A percentile compares a stretch with the other conserved stretches of the same genome.
phyloP scores from a whole-genome alignment of 2,888 invertebrate genomes.

The Galeopsomyia nigrocyanea region DNA sequence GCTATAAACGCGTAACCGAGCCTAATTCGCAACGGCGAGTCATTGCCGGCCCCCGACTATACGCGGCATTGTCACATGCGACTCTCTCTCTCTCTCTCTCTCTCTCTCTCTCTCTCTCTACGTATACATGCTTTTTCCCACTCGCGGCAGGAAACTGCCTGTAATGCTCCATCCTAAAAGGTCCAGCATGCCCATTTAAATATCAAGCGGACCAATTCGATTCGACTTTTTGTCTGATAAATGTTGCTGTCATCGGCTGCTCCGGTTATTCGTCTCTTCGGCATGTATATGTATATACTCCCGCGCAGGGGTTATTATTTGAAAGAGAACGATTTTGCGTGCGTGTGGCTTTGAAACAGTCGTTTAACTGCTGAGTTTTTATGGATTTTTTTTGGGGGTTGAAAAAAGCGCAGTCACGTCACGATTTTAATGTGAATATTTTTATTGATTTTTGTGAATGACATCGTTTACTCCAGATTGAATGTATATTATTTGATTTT shows the following conservation, averaged over 20 bases:
- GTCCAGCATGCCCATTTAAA: constrained; percentile 45
- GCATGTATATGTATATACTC: neutral
- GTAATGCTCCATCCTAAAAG: constrained; percentile 60
- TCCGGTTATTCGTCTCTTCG: neutral
- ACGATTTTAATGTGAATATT: too few relatives aligned
- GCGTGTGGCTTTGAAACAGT: constrained; percentile 17
- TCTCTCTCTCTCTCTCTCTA: neutral
- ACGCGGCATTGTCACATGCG: too few relatives aligned
- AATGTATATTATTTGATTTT: too few relatives aligned
- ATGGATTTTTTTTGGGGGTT: too few relatives aligned
- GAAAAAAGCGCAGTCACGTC: too few relatives aligned
- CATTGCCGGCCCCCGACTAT: constrained; percentile 53
- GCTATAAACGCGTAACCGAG: constrained; percentile 68
- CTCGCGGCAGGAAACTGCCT: constrained; percentile 64
- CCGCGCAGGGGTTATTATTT: neutral
- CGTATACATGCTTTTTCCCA: constrained; percentile 7
- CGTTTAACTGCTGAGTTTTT: constrained; percentile 16
- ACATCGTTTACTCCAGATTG: too few relatives aligned
- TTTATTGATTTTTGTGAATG: too few relatives aligned
- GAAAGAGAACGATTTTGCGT: neutral
- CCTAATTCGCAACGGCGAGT: constrained; percentile 67
- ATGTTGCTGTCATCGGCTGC: constrained; percentile 34
- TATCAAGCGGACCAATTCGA: constrained; percentile 38
- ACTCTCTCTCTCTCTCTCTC: too few relatives aligned
- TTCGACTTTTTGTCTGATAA: constrained; percentile 43